Evolutionary conservation across 2,113 vertebrate genomes (phyloP), one percentile per base, ranked within the genome.

Genomic region (Rhagologus leucostigma): DNA sequence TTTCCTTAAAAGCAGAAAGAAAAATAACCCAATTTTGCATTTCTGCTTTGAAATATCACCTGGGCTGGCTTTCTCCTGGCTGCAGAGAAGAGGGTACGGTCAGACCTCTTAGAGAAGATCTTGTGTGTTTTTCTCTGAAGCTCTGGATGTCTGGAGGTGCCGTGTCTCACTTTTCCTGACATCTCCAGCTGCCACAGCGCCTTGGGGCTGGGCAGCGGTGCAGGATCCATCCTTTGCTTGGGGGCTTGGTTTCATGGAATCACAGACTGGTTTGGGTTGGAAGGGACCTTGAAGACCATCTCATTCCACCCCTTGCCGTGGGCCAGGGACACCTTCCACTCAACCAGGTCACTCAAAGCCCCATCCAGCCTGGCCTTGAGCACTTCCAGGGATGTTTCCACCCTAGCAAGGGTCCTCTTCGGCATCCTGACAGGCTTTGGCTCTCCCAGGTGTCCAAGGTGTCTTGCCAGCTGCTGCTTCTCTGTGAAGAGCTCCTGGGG

Each of bases 131-230:
- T 77, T 18, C n/a, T 60, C 26, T 32, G 81, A 15, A 57, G 56
- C 7, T 16, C 22, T 5, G 16, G 53, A 2, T 59, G 41, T 22
- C 46, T 91, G 70, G 71, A 30, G 59, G 6, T 21, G 55, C 1
- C 1, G 8, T 7, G 33, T 29, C 24, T 70, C 42, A 8, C 20
- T 85, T 49, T 46, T 46, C 60, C 30, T 9, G 2, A 13, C 20
- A 7, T 21, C 17, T 60, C 76, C 71, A 50, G 50, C 35, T 60
- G 50, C 1, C 0, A 3, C 3, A 33, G 30, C 1, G 0, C 39
- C 49, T 62, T 15, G 10, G 57, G 78, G 39, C 68, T 60, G 37
- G 14, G 18, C 19, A 30, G 1, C 11, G 75, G 9, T 47, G 12
- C 49, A n/a, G 33, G 63, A 76, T 41, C 57, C 63, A 19, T 80